phyloP scores from a whole-genome alignment of 2,797 vertebrate genomes.

The Calcarius lapponicus region DNA sequence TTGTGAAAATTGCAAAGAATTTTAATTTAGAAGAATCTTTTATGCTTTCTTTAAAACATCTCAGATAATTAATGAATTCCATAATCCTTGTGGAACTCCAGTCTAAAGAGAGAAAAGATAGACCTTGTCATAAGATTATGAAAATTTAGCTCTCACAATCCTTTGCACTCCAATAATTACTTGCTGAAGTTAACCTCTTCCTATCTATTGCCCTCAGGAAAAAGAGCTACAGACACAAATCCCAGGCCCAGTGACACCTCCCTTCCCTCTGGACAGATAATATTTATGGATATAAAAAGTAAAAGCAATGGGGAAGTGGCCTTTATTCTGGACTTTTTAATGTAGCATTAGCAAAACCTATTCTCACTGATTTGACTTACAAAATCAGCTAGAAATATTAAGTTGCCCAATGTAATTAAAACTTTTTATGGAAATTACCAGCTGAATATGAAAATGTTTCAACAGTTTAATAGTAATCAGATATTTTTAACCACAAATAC shows the following conservation, averaged over 20 bases:
- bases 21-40: neutral
- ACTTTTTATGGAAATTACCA: neutral
- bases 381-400: neutral
- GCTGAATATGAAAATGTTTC: neutral
- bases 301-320: neutral
- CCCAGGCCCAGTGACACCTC: neutral
- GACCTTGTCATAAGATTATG: neutral
- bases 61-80: neutral
- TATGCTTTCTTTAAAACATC: neutral
- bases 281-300: neutral
- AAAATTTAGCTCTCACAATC: neutral
- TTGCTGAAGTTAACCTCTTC: conserved; percentile 1
- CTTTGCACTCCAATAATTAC: neutral
- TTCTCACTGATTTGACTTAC: neutral
- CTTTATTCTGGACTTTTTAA: neutral
- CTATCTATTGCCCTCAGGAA: neutral
- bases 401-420: neutral
- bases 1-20: neutral
- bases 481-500: neutral
- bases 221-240: neutral
- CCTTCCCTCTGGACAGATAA: neutral
- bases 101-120: neutral
- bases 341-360: neutral
- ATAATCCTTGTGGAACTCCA: neutral
- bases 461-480: neutral